Base-by-base conservation (phyloP, 1,140 invertebrate species). In the roundworm (Caenorhabditis elegans) region DNA sequence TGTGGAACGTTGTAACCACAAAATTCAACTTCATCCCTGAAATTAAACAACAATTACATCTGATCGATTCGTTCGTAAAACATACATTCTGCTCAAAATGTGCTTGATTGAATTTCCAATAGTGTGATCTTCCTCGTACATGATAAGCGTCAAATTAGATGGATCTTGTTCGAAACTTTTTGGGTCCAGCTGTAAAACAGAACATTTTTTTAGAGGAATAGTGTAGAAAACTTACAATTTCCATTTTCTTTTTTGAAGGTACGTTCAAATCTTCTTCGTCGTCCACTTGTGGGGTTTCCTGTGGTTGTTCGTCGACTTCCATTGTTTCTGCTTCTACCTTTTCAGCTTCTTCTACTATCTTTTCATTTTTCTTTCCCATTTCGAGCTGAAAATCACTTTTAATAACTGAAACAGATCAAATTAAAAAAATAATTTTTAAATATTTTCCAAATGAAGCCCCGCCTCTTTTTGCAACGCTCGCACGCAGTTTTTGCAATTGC, bases 1-100 rank as follows among this genome's bases (percentile, higher is more conserved):
- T 88, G 87, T n/a, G 87, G 87, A 6, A 88, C 78, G 26, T 88
- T 88, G 51, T 88, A 88, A 13, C 87, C 87, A 60, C 87, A 88
- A 51, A 88, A 88, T 53, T 88, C 87, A 11, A 88, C 87, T 24
- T 84, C 87, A 48, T 80, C 46, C 86, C 87, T 88, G 78, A 53
- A 17, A 31, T 78, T 22, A 19, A n/a, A 17, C 3, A 46, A 28
- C 11, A 1, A 46, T 3, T 13, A 43, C 6, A 8, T 26, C n/a
- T 22, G 17, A 10, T n/a, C n/a, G 17, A 39, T 36, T 24, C 8
- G 76, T 43, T n/a, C n/a, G n/a, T 43, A 31, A 65, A 36, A 65
- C 79, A 78, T 77, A 88, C 87, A 86, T 86, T 85, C 81, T 78
- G 43, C 87, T 86, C 31, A 88, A 77, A 26, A 88, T 86, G 39